These are phyloP conservation scores for Catocala fraxini DNA, from an alignment of 2,888 invertebrate species.

Conservation along the genomic window DNA sequence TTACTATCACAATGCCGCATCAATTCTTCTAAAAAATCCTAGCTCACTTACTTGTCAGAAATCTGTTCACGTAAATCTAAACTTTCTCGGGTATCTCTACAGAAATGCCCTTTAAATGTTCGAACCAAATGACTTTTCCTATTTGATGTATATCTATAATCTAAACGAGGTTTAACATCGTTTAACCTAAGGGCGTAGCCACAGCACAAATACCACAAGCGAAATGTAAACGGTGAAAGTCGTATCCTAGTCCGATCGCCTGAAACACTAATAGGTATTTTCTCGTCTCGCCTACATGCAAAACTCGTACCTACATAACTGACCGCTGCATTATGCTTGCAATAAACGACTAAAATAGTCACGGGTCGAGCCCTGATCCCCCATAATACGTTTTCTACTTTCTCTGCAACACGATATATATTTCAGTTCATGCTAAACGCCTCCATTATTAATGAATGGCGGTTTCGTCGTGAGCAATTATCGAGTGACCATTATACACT, in stretches of 20 bases:
- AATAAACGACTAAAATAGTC: slow-evolving; percentile 45
- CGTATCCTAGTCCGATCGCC: slow-evolving; percentile 66
- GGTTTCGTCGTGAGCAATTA: slow-evolving; percentile 16
- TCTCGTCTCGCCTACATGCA: slow-evolving; percentile 50
- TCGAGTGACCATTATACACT: slow-evolving; percentile 2
- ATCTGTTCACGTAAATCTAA: slow-evolving; percentile 5
- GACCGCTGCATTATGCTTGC: slow-evolving; percentile 19
- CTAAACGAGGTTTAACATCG: slow-evolving; percentile 61
- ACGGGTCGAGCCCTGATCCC: slow-evolving; percentile 46
- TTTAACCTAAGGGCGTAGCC: slow-evolving; percentile 69
- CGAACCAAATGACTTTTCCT: slow-evolving; percentile 13
- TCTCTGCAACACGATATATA: slow-evolving; percentile 56
- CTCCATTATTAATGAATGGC: slow-evolving; percentile 30
- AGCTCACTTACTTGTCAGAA: slow-evolving; percentile 1
- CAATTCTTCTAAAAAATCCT: no score
- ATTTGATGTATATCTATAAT: slow-evolving; percentile 52
- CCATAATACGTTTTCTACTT: slow-evolving; percentile 65
- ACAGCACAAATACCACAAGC: slow-evolving; percentile 79
- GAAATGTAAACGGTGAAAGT: slow-evolving; percentile 82
- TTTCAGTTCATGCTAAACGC: slow-evolving; percentile 41
- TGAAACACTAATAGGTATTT: slow-evolving; percentile 70
- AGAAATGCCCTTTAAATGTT: slow-evolving; percentile 10
- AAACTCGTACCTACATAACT: slow-evolving; percentile 39
- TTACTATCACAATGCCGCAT: no score
- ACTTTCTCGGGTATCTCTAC: slow-evolving; percentile 5